These are phyloP conservation scores for Lapara coniferarum DNA, from an alignment of 2,888 invertebrate species.

Conservation along the genomic window DNA sequence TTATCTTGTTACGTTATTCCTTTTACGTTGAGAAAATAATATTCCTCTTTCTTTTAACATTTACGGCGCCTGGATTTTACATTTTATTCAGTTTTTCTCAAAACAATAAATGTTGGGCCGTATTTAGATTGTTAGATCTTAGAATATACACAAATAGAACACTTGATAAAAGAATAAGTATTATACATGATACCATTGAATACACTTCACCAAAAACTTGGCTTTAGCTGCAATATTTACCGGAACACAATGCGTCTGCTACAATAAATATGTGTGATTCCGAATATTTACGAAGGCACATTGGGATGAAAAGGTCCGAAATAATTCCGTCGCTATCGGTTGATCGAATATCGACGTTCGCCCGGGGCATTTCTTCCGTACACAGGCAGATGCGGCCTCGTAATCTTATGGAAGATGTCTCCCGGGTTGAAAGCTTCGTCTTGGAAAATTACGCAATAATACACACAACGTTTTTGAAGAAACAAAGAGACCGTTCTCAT, in stretches of 20 bases:
- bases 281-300: constrained; percentile 5
- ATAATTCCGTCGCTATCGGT: constrained; percentile 1
- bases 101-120: too few relatives aligned
- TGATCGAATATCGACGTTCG: constrained; percentile 13
- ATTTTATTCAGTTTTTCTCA: too few relatives aligned
- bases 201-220: too few relatives aligned
- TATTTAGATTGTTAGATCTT: too few relatives aligned
- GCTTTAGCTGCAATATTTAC: too few relatives aligned
- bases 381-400: constrained; percentile 24
- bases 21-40: background rate
- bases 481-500: constrained; percentile 4
- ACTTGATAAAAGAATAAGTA: too few relatives aligned
- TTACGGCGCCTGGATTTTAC: too few relatives aligned
- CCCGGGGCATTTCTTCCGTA: constrained; percentile 21
- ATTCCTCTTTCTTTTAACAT: too few relatives aligned
- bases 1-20: too few relatives aligned
- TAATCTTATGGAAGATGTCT: constrained; percentile 26
- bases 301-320: background rate
- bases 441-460: constrained; percentile 29
- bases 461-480: constrained; percentile 17
- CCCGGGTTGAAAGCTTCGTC: constrained; percentile 23
- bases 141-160: too few relatives aligned
- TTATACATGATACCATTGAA: too few relatives aligned
- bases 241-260: background rate
- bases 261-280: background rate